phyloP scores from a whole-genome alignment of 2,888 invertebrate genomes.

The Folsomia candida region DNA sequence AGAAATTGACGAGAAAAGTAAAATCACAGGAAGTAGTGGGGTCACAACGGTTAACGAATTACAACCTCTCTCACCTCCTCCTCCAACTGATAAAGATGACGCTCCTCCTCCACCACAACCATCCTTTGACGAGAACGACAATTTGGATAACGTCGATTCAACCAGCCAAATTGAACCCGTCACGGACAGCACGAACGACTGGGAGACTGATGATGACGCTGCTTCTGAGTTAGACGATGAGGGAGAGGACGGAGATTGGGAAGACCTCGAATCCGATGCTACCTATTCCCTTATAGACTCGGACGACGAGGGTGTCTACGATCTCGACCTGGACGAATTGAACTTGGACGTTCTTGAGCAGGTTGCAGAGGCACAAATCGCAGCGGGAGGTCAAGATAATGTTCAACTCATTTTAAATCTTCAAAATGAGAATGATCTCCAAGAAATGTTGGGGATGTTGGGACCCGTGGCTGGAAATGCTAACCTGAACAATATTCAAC shows the following conservation, averaged over 20 bases:
- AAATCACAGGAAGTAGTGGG: background rate
- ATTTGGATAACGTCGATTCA: conserved; percentile 20
- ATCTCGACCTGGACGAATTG: background rate
- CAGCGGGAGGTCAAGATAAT: no score
- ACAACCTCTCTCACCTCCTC: background rate
- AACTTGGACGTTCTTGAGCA: background rate
- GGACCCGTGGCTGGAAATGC: background rate
- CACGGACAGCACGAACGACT: no score
- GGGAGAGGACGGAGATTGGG: background rate
- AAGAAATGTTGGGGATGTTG: background rate
- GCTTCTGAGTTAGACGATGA: background rate
- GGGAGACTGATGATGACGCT: background rate
- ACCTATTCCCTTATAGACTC: no score
- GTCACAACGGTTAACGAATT: no score
- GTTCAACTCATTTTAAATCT: conserved; percentile 1
- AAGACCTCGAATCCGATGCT: no score
- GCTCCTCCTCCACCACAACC: background rate
- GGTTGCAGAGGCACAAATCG: background rate
- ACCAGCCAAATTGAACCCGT: conserved; percentile 23
- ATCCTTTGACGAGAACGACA: conserved; percentile 12
- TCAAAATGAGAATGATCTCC: background rate
- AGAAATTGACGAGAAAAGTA: background rate
- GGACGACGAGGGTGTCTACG: background rate
- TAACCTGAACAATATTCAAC: background rate
- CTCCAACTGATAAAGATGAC: background rate